Base-by-base conservation (phyloP, 2,888 invertebrate species). In the Pterobdella sp. region DNA sequence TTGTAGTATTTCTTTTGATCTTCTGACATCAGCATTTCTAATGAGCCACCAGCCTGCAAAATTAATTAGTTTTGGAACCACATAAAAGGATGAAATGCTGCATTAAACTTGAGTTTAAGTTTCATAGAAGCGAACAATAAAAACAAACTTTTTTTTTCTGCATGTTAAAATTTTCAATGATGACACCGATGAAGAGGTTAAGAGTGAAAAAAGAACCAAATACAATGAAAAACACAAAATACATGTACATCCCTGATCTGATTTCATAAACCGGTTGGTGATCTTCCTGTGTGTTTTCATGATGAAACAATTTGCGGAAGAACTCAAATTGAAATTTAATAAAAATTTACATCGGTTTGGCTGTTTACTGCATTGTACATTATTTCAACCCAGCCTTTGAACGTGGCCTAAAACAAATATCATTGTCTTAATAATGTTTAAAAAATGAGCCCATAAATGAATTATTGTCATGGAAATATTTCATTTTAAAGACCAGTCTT, bases 221-320 rank as follows among this genome's bases (percentile, higher is more conserved):
- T 84, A 97, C 94, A 84, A 97, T 97, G 88, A 97, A 97, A 87
- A 96, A 92, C 90, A 97, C 96, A 87, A 97, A 97, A 88, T 96
- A 96, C 81, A 96, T 87, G 86, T 96, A 96, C 93, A 94, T 94
- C 87, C 93, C 92, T 85, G 94, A 91, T 86, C 93, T 94, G 77
- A 91, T 90, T 87, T 97, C 96, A 83, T 92, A 87, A 78, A 90
- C 90, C 74, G 96, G 97, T 87, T 97, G 96, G 81, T 68, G 60
- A 26, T 71, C 52, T 26, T 71, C 71, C 71, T 71, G 63, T 18
- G 31, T n/a, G 31, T 22, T n/a, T 29, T 10, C n/a, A 29, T n/a
- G 34, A 31, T 42, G 36, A 14, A 0, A 31, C 52, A 18, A 18
- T 49, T 49, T 49, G n/a, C 14, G 10, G n/a, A 63, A 63, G 7